Conservation (phyloP, 2,113 vertebrate genomes). For the Emydocephalus ijimae region DNA sequence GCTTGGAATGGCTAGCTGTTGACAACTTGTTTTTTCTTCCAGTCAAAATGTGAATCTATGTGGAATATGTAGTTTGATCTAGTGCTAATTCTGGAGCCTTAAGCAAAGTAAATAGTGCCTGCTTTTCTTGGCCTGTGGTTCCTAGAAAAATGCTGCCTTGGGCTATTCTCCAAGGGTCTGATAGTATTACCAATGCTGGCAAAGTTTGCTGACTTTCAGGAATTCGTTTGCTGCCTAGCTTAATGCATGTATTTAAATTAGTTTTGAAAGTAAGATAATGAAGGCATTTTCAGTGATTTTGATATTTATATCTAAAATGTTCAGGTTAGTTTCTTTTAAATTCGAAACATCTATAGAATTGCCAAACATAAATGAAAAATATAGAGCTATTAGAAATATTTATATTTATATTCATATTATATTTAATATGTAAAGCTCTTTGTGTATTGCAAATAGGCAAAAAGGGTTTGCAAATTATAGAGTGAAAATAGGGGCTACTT, state of each 20-base stretch:
- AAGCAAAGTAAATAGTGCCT: conserved; percentile 48
- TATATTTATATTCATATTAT: not conserved
- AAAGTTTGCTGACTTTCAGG: conserved; percentile 22
- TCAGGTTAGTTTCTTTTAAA: not conserved
- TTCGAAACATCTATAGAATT: not conserved
- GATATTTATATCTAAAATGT: not conserved
- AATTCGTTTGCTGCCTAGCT: conserved; percentile 23
- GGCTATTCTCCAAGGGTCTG: conserved; percentile 42
- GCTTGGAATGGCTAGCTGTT: conserved; percentile 45
- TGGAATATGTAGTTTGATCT: conserved; percentile 48
- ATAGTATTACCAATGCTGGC: conserved; percentile 37
- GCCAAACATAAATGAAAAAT: not conserved
- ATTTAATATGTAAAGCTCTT: not conserved
- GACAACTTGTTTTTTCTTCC: conserved; percentile 45
- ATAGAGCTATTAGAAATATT: not conserved
- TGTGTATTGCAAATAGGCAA: not conserved
- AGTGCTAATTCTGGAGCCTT: conserved; percentile 46
- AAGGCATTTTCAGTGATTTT: not conserved
- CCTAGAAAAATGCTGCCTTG: conserved; percentile 42
- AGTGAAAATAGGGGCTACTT: not conserved
- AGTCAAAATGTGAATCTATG: conserved; percentile 52
- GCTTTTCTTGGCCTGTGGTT: conserved; percentile 41
- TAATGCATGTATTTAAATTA: conserved; percentile 19
- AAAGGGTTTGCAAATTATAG: not conserved
- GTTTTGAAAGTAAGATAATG: not conserved